Evolutionary conservation across 2,797 vertebrate species (phyloP).

Genomic region (Tamandua tetradactyla): DNA sequence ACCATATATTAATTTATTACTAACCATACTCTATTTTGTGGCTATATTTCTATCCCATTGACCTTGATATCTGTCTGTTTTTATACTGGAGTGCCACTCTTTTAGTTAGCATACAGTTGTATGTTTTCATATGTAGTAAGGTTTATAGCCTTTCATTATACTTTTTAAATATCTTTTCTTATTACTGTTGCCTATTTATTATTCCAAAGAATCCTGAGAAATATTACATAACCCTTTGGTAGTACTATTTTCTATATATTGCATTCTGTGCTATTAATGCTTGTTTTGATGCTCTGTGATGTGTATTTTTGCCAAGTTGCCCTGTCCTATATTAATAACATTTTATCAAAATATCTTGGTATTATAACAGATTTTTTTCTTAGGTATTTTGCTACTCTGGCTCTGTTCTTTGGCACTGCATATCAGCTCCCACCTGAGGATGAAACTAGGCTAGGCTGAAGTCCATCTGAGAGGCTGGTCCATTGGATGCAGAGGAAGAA

Average conservation of each 20-base stretch:
- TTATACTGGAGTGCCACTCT: not conserved
- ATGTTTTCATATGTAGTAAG: not conserved
- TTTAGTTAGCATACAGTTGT: slow-evolving; percentile 34
- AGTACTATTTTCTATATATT: not conserved
- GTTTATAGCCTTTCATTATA: not conserved
- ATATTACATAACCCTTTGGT: not conserved
- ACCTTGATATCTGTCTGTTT: not conserved
- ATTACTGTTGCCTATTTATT: not conserved
- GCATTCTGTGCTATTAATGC: not conserved
- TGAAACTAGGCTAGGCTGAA: not conserved
- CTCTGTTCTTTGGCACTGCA: not conserved
- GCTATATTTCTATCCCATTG: not conserved
- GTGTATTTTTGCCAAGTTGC: not conserved
- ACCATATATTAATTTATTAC: slow-evolving; percentile 4
- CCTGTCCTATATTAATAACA: not conserved
- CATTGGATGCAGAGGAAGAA: not conserved
- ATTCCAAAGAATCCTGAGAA: not conserved
- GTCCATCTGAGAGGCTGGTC: not conserved
- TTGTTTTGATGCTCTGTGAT: slow-evolving; percentile 26
- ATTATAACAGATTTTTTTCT: not conserved
- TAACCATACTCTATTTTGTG: not conserved
- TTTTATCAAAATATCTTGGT: slow-evolving; percentile 32
- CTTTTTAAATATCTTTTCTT: not conserved
- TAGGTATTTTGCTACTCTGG: not conserved
- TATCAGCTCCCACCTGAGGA: not conserved